Base-by-base conservation (phyloP, 2,888 invertebrate genomes). In the Apomyelois bistriatella region DNA sequence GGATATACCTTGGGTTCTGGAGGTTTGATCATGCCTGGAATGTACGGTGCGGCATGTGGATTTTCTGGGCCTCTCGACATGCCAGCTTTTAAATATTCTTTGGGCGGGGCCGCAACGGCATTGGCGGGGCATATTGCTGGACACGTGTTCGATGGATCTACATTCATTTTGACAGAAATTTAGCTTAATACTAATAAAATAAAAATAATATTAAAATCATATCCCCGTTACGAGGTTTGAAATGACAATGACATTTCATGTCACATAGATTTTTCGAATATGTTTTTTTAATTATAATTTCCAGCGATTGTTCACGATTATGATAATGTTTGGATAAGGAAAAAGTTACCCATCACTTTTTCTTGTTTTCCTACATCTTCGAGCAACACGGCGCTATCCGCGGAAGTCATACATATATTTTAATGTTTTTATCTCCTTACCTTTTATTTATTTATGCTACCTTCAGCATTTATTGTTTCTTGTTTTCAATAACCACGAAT, bases 1-100 rank as follows among this genome's bases (percentile, higher is more conserved):
- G 85, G 79, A 49, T 80, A 80, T 0, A 70, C 53, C 53, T 72
- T 84, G 1, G 73, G 73, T 32, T 77, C 70, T 10, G 80, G 79
- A 0, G 88, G 85, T 17, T 60, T 52, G 37, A 90, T 77, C 16
- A 58, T 53, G 0, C 91, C 91, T 37, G 89, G 87, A 0, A 73
- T 67, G 50, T 88, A 90, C 0, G 79, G 75, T 0, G 62, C 46
- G 0, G 69, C 74, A 32, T 70, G 51, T 1, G 59, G 60, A 30
- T 76, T 73, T 1, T 65, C 70, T 0, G 38, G 1, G 1, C 41
- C 60, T 13, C 60, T 41, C 0, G 48, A 47, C 42, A 35, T 49
- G 0, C 74, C 75, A 1, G 76, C 74, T 62, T 73, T 58, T 13
- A 66, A 55, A 46, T 65, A 74, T 1, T 56, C 35, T n/a, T 28